Evolutionary conservation across 37 sponge, comb jelly and placozoan genomes (phyloP).

Genomic region (Bolinopsis microptera): DNA sequence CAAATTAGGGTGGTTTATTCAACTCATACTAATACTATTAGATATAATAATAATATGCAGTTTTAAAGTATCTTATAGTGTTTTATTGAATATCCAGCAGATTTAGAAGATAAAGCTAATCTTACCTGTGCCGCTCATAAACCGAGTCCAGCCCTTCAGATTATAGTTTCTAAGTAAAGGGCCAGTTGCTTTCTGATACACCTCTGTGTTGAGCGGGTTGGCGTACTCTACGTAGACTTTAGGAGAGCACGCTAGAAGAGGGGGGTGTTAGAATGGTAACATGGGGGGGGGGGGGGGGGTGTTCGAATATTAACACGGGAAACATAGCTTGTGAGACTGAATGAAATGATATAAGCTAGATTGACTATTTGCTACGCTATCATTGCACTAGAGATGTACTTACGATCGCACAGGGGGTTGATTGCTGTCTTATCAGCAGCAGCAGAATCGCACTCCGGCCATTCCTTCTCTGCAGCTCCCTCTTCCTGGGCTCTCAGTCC

Average conservation of each 20-base stretch:
- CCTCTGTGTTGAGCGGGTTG: background rate
- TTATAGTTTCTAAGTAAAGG: background rate
- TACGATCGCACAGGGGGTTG: slow-evolving; percentile 25
- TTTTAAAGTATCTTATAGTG: too few species aligned
- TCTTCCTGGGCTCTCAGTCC: background rate
- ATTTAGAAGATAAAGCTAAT: too few species aligned
- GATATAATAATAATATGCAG: too few species aligned
- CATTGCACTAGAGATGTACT: background rate
- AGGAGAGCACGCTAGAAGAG: background rate
- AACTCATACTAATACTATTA: too few species aligned
- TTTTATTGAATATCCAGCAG: too few species aligned
- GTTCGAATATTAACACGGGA: too few species aligned
- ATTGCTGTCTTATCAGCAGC: background rate
- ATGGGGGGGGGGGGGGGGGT: too few species aligned
- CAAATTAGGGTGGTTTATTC: too few species aligned
- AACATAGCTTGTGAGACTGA: too few species aligned
- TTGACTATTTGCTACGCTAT: background rate
- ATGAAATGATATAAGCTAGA: too few species aligned
- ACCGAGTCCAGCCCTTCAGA: slow-evolving; percentile 23
- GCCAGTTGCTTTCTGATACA: background rate
- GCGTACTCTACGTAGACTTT: slow-evolving; percentile 24
- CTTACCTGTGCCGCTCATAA: background rate
- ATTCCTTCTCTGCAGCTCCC: slow-evolving; percentile 4
- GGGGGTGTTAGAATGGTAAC: too few species aligned
- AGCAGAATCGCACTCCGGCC: slow-evolving; percentile 6